Evolutionary conservation across 2,888 invertebrate species (phyloP).

Genomic region (Torymus aiolomorphi): DNA sequence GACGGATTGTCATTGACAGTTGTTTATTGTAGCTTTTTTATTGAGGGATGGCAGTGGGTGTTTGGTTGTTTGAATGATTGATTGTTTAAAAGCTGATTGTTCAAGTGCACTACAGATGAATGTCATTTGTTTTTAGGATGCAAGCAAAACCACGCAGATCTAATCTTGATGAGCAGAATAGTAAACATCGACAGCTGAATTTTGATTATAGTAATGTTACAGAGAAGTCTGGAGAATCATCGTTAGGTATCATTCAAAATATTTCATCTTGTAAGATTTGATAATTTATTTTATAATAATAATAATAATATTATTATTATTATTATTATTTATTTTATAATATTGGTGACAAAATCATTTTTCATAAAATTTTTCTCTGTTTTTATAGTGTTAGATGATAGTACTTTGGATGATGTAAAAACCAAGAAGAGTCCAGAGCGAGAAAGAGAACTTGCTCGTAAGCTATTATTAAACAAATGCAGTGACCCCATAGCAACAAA

Average conservation of each 20-base stretch:
- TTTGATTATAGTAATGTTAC: slow-evolving; percentile 32
- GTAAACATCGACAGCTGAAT: slow-evolving; percentile 46
- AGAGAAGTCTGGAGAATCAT: slow-evolving; percentile 61
- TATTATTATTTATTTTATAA: not conserved
- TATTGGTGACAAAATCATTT: not conserved
- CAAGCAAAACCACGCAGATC: slow-evolving; percentile 40
- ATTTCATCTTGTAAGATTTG: slow-evolving; percentile 64
- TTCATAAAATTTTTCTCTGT: slow-evolving; percentile 15
- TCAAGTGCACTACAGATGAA: not conserved
- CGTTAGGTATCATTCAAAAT: slow-evolving; percentile 68
- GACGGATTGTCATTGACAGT: no score
- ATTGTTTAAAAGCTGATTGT: no score
- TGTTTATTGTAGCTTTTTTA: no score
- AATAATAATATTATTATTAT: no score
- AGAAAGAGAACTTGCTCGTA: slow-evolving; percentile 68
- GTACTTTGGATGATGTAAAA: slow-evolving; percentile 54
- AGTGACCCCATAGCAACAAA: slow-evolving; percentile 7
- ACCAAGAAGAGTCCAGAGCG: slow-evolving; percentile 55
- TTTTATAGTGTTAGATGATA: slow-evolving; percentile 64
- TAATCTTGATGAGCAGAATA: slow-evolving; percentile 30
- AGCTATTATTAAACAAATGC: slow-evolving; percentile 64
- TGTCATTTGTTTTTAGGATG: slow-evolving; percentile 44
- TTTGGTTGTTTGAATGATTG: no score
- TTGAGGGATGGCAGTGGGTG: no score
- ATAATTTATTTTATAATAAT: not conserved